Base-by-base conservation (phyloP, 2,888 invertebrate species). In the Dicyrtomina minuta region DNA sequence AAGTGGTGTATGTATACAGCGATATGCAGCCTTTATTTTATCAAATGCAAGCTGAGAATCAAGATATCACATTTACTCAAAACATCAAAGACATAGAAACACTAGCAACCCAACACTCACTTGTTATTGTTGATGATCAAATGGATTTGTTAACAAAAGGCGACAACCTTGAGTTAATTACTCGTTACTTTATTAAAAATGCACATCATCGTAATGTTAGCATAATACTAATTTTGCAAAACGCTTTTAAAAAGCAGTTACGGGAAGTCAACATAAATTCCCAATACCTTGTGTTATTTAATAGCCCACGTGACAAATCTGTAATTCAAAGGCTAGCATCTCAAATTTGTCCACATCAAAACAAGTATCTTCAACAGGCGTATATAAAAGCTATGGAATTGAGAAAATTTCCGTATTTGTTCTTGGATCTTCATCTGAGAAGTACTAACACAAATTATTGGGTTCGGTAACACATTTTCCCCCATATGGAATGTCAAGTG, bases 121-220 rank as follows among this genome's bases (percentile, higher is more conserved):
- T 66, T 3, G 33, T 66, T 1, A 24, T 66, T 39, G 56, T 66
- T 3, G 66, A 66, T 33, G 66, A 66, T 13, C 41, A 66, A n/a
- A 22, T 44, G 44, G 41, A 20, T 27, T 24, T 2, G 12, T 17
- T 66, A 27, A 20, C 20, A 2, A n/a, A 26, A 2, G 66, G 66
- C 8, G 46, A 56, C n/a, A 27, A 44, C 8, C 22, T 44, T 5
- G 27, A 58, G 0, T 15, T 66, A n/a, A 58, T 66, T 10, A 46
- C 17, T 10, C 24, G 20, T 0, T 66, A 24, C 24, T 66, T 66
- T 44, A 58, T 43, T 6, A 66, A 66, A 27, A 13, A 56, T 15
- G n/a, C n/a, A 8, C 66, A 66, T 46, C 66, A 66, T 24, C 15
- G 44, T 5, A 22, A 20, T 13, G n/a, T 15, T 6, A 44, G 44